Evolutionary conservation across 2,113 vertebrate genomes (phyloP), one percentile per base, ranked within the genome.

Genomic region (Callipepla californica): DNA sequence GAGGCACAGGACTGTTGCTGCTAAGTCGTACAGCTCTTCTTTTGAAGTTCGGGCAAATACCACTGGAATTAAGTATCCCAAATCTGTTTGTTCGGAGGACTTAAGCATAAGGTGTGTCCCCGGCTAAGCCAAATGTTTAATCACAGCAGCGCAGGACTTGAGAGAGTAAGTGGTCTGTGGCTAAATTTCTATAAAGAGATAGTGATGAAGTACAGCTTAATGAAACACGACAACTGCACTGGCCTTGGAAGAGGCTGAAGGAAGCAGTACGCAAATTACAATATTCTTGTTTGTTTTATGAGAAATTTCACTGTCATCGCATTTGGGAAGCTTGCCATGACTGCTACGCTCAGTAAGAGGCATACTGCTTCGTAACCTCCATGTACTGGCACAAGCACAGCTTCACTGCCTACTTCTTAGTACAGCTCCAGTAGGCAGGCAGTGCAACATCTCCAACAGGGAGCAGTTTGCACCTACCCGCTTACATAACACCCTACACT

Each of bases 131-230:
- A 66, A 59, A 38, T 1, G 1, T 89, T 95, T 70, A 63, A 86
- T 78, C 55, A 47, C 50, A 44, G 61, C 16, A 15, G 50, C 42
- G 50, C 70, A 82, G 76, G 36, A 18, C 63, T n/a, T 42, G 47
- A 76, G 74, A 76, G 36, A 67, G 55, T 22, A 78, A 75, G 73
- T 17, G 61, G 58, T 69, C 79, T 85, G 81, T 66, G 78, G 80
- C 19, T 89, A n/a, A 62, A 63, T 80, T 93, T 48, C 82, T 83
- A 8, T 74, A 22, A 21, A 36, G 66, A 78, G 61, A 53, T 26
- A 50, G 40, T 72, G 87, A 80, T 80, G 73, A 91, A 89, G 73
- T 30, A 9, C 17, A 87, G 55, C 42, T 87, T 80, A 89, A 93
- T 95, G 38, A 82, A 82, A 73, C 34, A 38, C 5, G 47, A 65